Evolutionary conservation across 2,113 vertebrate species (phyloP).

Genomic region (Bufo gargarizans): DNA sequence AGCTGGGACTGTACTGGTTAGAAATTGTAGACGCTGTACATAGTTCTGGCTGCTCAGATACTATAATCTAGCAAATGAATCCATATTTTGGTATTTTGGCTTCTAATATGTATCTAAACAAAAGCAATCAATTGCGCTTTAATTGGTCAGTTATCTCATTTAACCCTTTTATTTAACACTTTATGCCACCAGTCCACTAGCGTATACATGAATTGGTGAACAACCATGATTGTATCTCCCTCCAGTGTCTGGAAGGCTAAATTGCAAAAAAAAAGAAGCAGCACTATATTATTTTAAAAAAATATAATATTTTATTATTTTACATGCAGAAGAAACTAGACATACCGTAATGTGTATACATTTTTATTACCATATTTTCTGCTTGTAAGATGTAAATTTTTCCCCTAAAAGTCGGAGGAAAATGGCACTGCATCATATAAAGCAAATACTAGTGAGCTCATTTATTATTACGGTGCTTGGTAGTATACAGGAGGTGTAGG

Average conservation of each 20-base stretch:
- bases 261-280: conserved; percentile 19
- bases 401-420: too few species aligned
- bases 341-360: too few species aligned
- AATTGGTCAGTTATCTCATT: background rate
- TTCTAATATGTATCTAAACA: background rate
- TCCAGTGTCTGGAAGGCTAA: conserved; percentile 38
- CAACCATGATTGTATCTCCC: conserved; percentile 38
- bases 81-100: background rate
- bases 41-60: background rate
- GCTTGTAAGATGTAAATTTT: too few species aligned
- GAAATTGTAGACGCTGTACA: background rate
- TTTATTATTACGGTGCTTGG: too few species aligned
- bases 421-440: too few species aligned
- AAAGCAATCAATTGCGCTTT: background rate
- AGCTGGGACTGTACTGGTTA: background rate
- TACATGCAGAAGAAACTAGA: background rate
- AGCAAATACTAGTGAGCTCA: too few species aligned
- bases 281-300: background rate
- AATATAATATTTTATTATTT: background rate
- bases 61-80: background rate
- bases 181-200: background rate
- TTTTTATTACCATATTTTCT: too few species aligned
- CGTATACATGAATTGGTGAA: background rate
- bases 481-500: too few species aligned
- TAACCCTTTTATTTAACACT: background rate